A percentile compares a stretch with the other conserved stretches of the same genome.
These are phyloP conservation scores for Drosophila rufa DNA, from an alignment of 1,140 invertebrate species.

Conservation along the genomic window DNA sequence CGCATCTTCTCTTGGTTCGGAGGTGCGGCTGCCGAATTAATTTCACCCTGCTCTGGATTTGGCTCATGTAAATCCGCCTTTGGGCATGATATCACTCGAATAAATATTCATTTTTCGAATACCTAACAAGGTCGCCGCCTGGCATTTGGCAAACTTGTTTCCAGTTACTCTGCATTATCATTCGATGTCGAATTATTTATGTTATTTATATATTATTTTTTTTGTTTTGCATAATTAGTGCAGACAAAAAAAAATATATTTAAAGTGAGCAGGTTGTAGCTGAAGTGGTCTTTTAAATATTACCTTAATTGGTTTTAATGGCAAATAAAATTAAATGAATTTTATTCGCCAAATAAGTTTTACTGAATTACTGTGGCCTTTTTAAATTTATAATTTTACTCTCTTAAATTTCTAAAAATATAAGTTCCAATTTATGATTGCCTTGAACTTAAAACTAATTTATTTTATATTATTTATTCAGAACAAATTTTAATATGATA, in stretches of 20 bases:
- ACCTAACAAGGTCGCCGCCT: constrained; percentile 59
- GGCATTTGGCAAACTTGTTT: constrained; percentile 53
- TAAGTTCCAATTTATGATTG: too few relatives aligned
- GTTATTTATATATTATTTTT: constrained; percentile 7
- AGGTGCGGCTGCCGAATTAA: constrained; percentile 41
- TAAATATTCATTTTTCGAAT: constrained; percentile 56
- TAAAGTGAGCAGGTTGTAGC: constrained; percentile 2
- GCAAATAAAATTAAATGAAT: neutral
- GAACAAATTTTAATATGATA: too few relatives aligned
- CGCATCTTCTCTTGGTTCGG: constrained; percentile 20
- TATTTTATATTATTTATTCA: too few relatives aligned
- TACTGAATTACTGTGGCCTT: too few relatives aligned
- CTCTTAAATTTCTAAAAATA: too few relatives aligned
- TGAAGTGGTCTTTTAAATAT: constrained; percentile 10
- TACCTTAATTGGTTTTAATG: constrained; percentile 1
- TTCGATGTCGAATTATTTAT: constrained; percentile 41
- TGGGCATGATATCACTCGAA: constrained; percentile 59
- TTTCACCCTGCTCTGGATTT: constrained; percentile 24
- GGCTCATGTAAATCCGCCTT: constrained; percentile 33
- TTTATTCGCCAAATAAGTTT: too few relatives aligned
- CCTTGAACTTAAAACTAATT: too few relatives aligned
- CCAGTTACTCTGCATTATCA: constrained; percentile 46
- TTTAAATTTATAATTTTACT: too few relatives aligned
- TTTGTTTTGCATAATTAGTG: constrained; percentile 26
- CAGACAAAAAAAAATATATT: neutral